phyloP scores from a whole-genome alignment of 2,113 vertebrate species.

The Baryphthengus martii region DNA sequence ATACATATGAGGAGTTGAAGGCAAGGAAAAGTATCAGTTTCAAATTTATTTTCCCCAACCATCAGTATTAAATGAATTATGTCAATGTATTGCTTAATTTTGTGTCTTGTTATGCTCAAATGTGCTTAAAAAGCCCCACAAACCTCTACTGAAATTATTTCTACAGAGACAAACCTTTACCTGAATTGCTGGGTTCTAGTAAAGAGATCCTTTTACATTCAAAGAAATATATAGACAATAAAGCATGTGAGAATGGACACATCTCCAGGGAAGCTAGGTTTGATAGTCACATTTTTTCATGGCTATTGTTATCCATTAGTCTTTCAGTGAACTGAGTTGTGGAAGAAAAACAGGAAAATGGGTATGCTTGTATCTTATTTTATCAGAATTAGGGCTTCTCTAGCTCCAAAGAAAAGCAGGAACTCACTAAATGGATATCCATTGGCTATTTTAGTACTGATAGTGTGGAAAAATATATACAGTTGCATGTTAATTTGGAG shows the following conservation, averaged over 20 bases:
- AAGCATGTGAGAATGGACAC: background rate
- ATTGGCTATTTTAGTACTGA: background rate
- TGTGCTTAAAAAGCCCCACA: background rate
- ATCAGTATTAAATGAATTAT: background rate
- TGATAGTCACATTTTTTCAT: background rate
- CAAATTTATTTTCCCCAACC: background rate
- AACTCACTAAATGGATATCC: background rate
- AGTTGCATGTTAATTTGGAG: background rate
- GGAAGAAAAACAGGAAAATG: background rate
- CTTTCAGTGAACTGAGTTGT: background rate
- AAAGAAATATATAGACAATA: background rate
- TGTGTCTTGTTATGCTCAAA: background rate
- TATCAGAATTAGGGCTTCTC: background rate
- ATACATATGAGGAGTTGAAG: background rate
- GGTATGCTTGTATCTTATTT: background rate
- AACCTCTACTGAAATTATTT: background rate
- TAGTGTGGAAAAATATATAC: background rate
- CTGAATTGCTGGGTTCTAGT: background rate
- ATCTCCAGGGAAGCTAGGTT: background rate
- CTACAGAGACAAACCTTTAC: background rate
- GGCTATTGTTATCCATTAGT: background rate
- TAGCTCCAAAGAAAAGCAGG: background rate
- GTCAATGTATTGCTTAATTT: background rate
- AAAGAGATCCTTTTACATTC: background rate
- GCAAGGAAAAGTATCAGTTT: background rate